phyloP scores from a whole-genome alignment of 1,140 invertebrate genomes.

The Drosophila mayri region DNA sequence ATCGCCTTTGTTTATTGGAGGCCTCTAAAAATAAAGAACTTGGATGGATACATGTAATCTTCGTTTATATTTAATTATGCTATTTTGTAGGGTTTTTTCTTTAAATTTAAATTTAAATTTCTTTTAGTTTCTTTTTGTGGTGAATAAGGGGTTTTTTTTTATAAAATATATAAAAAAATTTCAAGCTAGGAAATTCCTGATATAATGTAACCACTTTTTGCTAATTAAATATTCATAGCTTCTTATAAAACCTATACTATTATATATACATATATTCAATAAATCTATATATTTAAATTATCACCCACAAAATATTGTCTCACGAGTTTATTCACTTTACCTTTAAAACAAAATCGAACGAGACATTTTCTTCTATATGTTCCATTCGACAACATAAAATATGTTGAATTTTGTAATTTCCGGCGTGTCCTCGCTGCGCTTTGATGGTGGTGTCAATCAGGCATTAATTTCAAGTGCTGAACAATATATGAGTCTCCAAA shows the following conservation, averaged over 20 bases:
- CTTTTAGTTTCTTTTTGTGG: neutral
- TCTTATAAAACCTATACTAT: neutral
- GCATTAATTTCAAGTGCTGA: conserved; percentile 52
- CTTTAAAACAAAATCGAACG: neutral
- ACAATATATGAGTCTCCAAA: conserved; percentile 30
- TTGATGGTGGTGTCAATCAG: conserved; percentile 56
- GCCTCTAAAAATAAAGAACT: too few relatives aligned
- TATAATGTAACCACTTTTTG: neutral
- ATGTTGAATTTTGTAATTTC: conserved; percentile 28
- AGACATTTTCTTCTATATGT: neutral
- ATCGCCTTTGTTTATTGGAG: too few relatives aligned
- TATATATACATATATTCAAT: neutral
- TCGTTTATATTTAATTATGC: too few relatives aligned
- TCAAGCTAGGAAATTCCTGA: too few relatives aligned
- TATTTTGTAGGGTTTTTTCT: neutral
- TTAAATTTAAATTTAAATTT: neutral
- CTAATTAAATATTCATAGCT: neutral
- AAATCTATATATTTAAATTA: neutral
- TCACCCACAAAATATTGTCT: neutral
- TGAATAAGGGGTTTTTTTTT: neutral
- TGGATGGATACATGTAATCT: too few relatives aligned
- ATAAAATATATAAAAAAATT: too few relatives aligned
- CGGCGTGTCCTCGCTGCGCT: conserved; percentile 9
- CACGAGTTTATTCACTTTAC: neutral
- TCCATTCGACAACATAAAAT: conserved; percentile 14